Conservation (phyloP, 1,140 invertebrate species). For the Cydia pomonella region DNA sequence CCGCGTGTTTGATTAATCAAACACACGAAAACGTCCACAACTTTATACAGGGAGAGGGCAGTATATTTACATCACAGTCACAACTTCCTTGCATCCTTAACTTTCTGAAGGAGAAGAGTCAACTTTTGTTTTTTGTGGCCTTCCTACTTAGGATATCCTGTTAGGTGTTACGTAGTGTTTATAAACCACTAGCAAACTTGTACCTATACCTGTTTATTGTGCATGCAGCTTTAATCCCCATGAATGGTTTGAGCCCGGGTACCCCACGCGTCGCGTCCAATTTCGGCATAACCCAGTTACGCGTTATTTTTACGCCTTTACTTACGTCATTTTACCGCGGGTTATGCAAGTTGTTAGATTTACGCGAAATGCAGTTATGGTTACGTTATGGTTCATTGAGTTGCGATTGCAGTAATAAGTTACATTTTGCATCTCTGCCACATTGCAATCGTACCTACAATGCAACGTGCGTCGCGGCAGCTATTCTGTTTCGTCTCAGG, state of each 20-base stretch:
- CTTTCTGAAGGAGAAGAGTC: too few species aligned
- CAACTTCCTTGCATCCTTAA: too few species aligned
- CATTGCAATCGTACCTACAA: background rate
- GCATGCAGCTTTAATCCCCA: background rate
- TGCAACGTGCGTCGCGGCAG: background rate
- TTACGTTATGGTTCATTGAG: slow-evolving; percentile 7
- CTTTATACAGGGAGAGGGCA: too few species aligned
- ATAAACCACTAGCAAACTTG: too few species aligned
- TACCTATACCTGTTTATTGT: too few species aligned
- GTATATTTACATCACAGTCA: too few species aligned
- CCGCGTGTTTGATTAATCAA: too few species aligned
- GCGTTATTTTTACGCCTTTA: slow-evolving; percentile 14
- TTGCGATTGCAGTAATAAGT: background rate
- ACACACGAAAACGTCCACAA: too few species aligned
- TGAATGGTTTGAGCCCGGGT: background rate
- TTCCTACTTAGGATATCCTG: too few species aligned
- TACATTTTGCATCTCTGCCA: background rate
- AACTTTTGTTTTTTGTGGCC: too few species aligned
- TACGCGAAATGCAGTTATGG: slow-evolving; percentile 11
- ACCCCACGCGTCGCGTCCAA: slow-evolving; percentile 28
- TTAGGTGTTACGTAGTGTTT: too few species aligned
- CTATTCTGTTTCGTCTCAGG: background rate
- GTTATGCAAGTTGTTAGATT: slow-evolving; percentile 12
- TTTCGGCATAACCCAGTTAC: slow-evolving; percentile 24
- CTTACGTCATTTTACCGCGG: background rate